Percentiles rank a stretch among this genome's conserved stretches.
These are phyloP conservation scores for Drosophila prostipennis DNA, from an alignment of 2,888 invertebrate species.

Conservation along the genomic window DNA sequence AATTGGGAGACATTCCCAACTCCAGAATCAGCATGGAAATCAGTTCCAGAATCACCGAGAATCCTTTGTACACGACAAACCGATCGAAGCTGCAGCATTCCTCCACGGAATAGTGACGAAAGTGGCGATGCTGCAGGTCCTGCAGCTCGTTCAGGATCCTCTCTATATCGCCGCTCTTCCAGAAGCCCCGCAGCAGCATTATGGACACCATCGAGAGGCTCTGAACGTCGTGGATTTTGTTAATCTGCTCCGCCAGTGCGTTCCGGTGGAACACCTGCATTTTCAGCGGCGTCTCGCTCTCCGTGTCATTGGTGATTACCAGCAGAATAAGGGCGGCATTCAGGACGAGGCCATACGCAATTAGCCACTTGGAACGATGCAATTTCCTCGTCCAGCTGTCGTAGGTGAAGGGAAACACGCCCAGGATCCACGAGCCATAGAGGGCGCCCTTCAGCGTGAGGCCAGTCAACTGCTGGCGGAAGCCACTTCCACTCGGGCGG, in stretches of 20 bases:
- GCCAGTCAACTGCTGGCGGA: conserved; percentile 21
- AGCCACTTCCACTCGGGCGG: conserved; percentile 19
- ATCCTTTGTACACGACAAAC: conserved; percentile 37
- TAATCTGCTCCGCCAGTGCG: conserved; percentile 31
- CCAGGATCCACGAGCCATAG: conserved; percentile 38
- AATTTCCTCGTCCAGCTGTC: conserved; percentile 35
- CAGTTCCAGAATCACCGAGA: conserved; percentile 25
- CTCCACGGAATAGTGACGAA: conserved; percentile 11
- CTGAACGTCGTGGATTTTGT: conserved; percentile 1
- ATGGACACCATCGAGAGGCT: conserved; percentile 14
- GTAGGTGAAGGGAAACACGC: conserved; percentile 38
- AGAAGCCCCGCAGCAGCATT: conserved; percentile 38
- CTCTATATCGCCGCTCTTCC: conserved; percentile 38
- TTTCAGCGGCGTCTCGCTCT: not conserved
- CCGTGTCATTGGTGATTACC: conserved; percentile 8
- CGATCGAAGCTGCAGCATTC: conserved; percentile 41
- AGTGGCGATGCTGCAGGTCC: conserved; percentile 18
- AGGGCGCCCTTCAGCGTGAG: conserved; percentile 23
- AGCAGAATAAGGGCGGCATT: conserved; percentile 19
- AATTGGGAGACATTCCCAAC: conserved; percentile 10
- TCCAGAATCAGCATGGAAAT: conserved; percentile 24
- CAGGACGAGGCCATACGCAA: conserved; percentile 52
- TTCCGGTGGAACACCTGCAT: conserved; percentile 37
- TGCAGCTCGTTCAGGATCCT: conserved; percentile 33
- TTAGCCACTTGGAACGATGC: conserved; percentile 44